Percentiles rank a stretch among this genome's conserved stretches.
Evolutionary conservation across 92 coral and sea anemone species (phyloP).

Genomic region (Parazoanthus atlanticus): DNA sequence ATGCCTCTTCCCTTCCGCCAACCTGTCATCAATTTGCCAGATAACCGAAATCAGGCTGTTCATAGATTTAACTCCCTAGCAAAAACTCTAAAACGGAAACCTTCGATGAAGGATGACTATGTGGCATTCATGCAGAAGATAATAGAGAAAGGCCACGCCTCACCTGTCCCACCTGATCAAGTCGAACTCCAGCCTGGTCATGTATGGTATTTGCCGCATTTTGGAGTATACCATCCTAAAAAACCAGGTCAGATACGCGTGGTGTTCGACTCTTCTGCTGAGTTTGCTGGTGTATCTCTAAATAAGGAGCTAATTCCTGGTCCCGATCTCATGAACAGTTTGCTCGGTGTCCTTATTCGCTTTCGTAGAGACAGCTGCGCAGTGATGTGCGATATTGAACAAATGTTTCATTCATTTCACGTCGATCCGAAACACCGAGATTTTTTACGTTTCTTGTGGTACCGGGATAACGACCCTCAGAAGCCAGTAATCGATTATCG

Average conservation of each 20-base stretch:
- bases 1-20: too few species aligned
- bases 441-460: constrained; percentile 19
- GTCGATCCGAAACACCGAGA: not conserved
- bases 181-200: constrained; percentile 17
- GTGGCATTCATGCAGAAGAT: constrained; percentile 43
- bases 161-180: constrained; percentile 13
- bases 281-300: constrained; percentile 39
- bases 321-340: constrained; percentile 55
- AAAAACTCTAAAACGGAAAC: constrained; percentile 32
- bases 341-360: constrained; percentile 45
- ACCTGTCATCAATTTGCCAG: not conserved
- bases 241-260: constrained; percentile 23
- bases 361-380: constrained; percentile 26
- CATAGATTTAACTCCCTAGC: constrained; percentile 37
- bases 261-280: constrained; percentile 43
- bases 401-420: constrained; percentile 29
- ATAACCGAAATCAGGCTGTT: constrained; percentile 22
- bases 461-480: not conserved
- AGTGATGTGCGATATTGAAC: constrained; percentile 38
- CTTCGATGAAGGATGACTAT: constrained; percentile 45
- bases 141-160: constrained; percentile 31
- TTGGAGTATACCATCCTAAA: constrained; percentile 42
- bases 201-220: constrained; percentile 46
- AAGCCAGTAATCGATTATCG: constrained; percentile 5
- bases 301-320: constrained; percentile 48